phyloP scores from a whole-genome alignment of 2,113 vertebrate species.

The Sturnus vulgaris region DNA sequence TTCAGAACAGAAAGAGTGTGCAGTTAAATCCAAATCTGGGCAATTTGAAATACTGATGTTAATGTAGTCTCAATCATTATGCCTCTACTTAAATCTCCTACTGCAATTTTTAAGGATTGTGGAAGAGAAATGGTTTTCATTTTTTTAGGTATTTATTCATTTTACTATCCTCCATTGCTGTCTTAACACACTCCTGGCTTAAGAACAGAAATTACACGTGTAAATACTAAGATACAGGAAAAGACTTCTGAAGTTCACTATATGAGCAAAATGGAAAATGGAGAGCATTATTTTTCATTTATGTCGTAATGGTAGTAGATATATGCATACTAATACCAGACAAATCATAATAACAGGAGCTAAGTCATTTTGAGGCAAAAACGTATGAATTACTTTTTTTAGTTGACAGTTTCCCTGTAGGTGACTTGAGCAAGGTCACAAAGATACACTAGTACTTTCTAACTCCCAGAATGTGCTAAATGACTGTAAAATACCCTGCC shows the following conservation, averaged over 20 bases:
- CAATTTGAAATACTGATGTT: slow-evolving; percentile 8
- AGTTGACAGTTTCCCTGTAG: neutral
- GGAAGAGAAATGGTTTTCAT: neutral
- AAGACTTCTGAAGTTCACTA: neutral
- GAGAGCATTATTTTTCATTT: slow-evolving; percentile 25
- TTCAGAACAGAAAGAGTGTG: neutral
- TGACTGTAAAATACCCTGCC: neutral
- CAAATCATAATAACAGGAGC: neutral
- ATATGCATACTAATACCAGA: slow-evolving; percentile 25
- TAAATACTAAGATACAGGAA: neutral
- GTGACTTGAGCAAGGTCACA: slow-evolving; percentile 19
- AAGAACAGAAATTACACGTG: neutral
- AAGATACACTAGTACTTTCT: neutral
- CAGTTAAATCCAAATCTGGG: slow-evolving; percentile 2
- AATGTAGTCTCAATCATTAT: neutral
- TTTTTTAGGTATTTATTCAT: slow-evolving; percentile 14
- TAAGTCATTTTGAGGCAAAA: slow-evolving; percentile 37
- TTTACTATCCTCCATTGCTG: neutral
- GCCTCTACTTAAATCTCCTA: neutral
- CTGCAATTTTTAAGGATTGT: neutral
- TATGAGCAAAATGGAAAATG: neutral
- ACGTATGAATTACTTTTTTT: slow-evolving; percentile 7
- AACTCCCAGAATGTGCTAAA: neutral
- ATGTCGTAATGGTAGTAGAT: slow-evolving; percentile 22
- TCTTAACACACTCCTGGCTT: neutral